Evolutionary conservation across 2,113 vertebrate genomes (phyloP).

Genomic region (Amphilophus citrinellus): DNA sequence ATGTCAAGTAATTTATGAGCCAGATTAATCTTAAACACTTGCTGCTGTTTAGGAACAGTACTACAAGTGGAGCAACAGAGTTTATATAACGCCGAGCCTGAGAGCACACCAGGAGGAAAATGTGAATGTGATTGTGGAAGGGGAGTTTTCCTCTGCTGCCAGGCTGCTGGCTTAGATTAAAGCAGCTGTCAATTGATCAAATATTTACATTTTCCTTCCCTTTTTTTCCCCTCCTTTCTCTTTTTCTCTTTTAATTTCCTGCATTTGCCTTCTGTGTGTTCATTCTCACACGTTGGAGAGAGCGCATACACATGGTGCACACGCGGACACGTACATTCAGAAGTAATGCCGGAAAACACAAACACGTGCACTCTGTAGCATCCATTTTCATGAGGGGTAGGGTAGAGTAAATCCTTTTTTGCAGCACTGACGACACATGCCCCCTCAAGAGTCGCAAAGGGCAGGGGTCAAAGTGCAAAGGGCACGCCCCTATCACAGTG

Average conservation of each 20-base stretch:
- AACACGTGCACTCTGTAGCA: conserved; percentile 29
- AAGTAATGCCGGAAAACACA: not conserved
- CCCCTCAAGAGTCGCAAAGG: conserved; percentile 58
- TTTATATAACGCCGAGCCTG: not conserved
- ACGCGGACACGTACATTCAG: not conserved
- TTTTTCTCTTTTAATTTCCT: conserved; percentile 35
- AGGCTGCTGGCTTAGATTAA: conserved; percentile 54
- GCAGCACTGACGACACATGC: conserved; percentile 42
- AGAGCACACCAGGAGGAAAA: conserved; percentile 33
- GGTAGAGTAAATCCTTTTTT: conserved; percentile 29
- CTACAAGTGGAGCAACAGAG: not conserved
- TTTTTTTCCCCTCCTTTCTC: conserved; percentile 30
- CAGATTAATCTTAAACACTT: not conserved
- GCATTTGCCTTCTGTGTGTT: conserved; percentile 11
- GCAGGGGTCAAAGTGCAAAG: conserved; percentile 66
- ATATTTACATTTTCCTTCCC: conserved; percentile 68
- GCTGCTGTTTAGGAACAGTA: conserved; percentile 13
- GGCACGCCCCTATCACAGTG: conserved; percentile 67
- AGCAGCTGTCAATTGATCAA: conserved; percentile 72
- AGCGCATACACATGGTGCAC: not conserved
- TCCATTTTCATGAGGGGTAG: conserved; percentile 56
- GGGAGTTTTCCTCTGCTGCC: conserved; percentile 49
- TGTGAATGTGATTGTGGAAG: conserved; percentile 60
- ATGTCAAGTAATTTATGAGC: not conserved
- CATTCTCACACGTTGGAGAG: not conserved